Conservation (phyloP, 2,113 vertebrate species). For the Chionis minor region DNA sequence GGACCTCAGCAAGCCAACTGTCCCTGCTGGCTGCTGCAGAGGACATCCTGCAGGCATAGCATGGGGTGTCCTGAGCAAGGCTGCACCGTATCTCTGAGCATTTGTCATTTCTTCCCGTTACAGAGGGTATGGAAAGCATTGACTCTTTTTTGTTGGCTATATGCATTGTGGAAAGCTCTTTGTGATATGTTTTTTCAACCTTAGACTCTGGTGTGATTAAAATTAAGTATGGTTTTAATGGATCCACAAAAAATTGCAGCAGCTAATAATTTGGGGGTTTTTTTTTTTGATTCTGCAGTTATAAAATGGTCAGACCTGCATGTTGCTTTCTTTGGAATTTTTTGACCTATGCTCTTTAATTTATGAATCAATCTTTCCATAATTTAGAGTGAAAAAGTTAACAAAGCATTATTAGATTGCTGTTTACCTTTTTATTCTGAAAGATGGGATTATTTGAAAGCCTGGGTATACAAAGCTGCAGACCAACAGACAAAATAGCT, state of each 20-base stretch:
- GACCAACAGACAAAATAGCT: not conserved
- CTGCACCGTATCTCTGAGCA: not conserved
- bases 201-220: not conserved
- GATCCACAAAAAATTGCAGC: not conserved
- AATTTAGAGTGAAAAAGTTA: not conserved
- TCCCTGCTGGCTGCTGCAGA: not conserved
- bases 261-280: not conserved
- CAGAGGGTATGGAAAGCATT: not conserved
- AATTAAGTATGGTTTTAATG: not conserved
- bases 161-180: not conserved
- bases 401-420: not conserved
- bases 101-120: not conserved
- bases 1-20: not conserved
- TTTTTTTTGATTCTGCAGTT: not conserved
- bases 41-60: rapidly evolving
- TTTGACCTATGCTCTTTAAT: not conserved
- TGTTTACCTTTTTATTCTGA: not conserved
- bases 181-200: not conserved
- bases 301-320: not conserved
- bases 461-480: not conserved
- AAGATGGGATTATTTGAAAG: not conserved
- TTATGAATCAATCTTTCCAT: not conserved
- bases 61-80: not conserved
- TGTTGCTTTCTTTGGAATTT: not conserved
- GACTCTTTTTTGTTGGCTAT: not conserved